Conservation (phyloP, 2,888 invertebrate species). For the Oscheius sp. region DNA sequence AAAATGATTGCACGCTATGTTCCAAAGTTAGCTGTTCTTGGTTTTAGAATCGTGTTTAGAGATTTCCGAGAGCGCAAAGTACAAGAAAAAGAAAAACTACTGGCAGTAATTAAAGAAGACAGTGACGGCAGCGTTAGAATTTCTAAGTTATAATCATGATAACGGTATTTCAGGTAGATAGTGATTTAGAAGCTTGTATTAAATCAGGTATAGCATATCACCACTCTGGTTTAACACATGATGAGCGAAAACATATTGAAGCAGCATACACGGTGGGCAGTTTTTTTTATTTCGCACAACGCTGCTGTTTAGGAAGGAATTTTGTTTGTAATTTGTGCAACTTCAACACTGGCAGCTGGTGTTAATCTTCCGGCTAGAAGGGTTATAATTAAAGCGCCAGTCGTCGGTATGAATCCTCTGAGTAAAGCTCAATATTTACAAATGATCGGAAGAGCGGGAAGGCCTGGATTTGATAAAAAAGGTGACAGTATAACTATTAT, state of each 20-base stretch:
- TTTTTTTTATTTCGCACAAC: background rate
- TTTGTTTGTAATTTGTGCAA: slow-evolving; percentile 90
- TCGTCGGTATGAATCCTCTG: slow-evolving; percentile 83
- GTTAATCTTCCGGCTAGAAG: slow-evolving; percentile 75
- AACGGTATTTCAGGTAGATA: background rate
- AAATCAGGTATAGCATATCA: slow-evolving; percentile 90
- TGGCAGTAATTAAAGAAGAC: slow-evolving; percentile 46
- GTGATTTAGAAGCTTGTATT: background rate
- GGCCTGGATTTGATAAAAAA: slow-evolving; percentile 85
- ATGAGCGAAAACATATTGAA: slow-evolving; percentile 87
- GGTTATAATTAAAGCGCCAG: slow-evolving; percentile 90
- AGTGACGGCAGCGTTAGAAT: slow-evolving; percentile 47
- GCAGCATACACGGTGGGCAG: slow-evolving; percentile 74
- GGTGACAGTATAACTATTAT: slow-evolving; percentile 91
- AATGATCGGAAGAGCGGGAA: slow-evolving; percentile 93
- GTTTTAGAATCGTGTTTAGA: slow-evolving; percentile 40
- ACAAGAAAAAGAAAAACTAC: slow-evolving; percentile 42
- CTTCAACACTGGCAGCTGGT: slow-evolving; percentile 96
- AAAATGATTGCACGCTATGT: slow-evolving; percentile 81
- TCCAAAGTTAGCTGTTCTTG: slow-evolving; percentile 72
- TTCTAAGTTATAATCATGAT: no score
- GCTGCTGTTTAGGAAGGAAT: slow-evolving; percentile 81
- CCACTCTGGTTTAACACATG: slow-evolving; percentile 86
- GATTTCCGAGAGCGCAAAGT: slow-evolving; percentile 41
- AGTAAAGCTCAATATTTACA: slow-evolving; percentile 87